phyloP scores from a whole-genome alignment of 1,140 invertebrate genomes.

The Zaprionus camerounensis region DNA sequence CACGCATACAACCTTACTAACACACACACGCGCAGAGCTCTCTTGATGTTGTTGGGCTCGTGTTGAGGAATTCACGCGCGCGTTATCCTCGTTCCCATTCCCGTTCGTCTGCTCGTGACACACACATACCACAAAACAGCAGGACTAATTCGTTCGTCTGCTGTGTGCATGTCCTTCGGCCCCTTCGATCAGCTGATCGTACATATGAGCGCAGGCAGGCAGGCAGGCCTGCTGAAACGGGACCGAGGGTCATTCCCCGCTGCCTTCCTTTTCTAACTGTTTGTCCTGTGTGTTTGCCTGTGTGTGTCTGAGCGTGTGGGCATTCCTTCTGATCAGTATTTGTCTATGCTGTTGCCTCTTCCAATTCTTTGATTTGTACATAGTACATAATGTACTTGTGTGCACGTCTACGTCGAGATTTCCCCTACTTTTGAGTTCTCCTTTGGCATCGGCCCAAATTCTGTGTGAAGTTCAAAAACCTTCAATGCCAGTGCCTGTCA shows the following conservation, averaged over 20 bases:
- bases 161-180: constrained; percentile 71
- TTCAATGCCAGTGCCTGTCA: constrained; percentile 33
- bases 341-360: constrained; percentile 28
- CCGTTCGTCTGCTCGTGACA: constrained; percentile 46
- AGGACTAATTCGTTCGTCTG: constrained; percentile 69
- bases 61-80: constrained; percentile 80
- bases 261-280: constrained; percentile 71
- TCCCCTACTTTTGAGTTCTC: constrained; percentile 41
- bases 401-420: constrained; percentile 11
- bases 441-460: constrained; percentile 31
- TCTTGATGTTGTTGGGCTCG: constrained; percentile 53
- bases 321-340: constrained; percentile 72
- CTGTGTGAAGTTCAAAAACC: constrained; percentile 45
- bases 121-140: constrained; percentile 68
- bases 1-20: constrained; percentile 8
- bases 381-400: constrained; percentile 15
- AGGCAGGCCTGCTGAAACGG: constrained; percentile 37
- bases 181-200: constrained; percentile 69
- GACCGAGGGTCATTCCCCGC: constrained; percentile 54
- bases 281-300: constrained; percentile 20
- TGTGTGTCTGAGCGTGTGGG: constrained; percentile 23
- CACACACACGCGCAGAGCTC: constrained; percentile 17
- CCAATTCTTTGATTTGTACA: constrained; percentile 26
- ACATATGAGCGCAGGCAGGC: constrained; percentile 56
- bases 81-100: constrained; percentile 57